Base-by-base conservation (phyloP, 2,113 vertebrate genomes). In the Alligator mississippiensis region DNA sequence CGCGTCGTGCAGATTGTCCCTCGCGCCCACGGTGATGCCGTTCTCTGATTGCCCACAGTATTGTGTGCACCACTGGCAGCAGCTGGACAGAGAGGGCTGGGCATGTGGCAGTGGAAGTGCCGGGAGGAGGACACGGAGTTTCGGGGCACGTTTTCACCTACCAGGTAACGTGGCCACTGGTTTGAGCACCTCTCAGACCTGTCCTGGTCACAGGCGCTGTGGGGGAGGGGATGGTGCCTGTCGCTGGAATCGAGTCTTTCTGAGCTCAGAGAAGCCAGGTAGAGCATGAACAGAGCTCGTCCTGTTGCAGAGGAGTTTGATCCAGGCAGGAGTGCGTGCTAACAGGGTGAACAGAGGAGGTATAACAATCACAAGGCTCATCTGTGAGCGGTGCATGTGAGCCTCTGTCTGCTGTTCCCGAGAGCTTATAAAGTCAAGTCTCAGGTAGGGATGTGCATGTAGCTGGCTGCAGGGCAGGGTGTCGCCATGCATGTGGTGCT, bases 91-190 rank as follows among this genome's bases (percentile, higher is more conserved):
- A 98, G 97, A 98, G 96, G 92, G 80, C 88, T 5, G 99, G 98
- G 5, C 94, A 97, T 0, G 95, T 98, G 7, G 98, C 97, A 2
- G 99, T 99, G 86, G 97, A 98, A 90, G 99, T 99, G 30, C 98
- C 96, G 4, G 98, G 98, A 92, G 98, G 99, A 97, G 98, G 98
- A 81, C 97, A 95, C 3, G 98, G 99, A 13, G 58, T 97, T 89
- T 99, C 99, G 58, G 98, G 80, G n/a, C 98, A 98, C 58, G 82
- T 88, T 55, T 99, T 99, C 96, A 98, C 98, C 91, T 99, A 99
- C 93, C 99, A 99, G 99, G 99, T 99, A 97, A 93, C 0, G 2
- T 62, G 78, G 30, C 24, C 72, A 0, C 34, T 57, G 28, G 4
- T 78, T 87, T 10, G 11, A n/a, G 57, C 28, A 22, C 5, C 18